Conservation (phyloP, 1,140 invertebrate species). For the Drosophila chauvacae region DNA sequence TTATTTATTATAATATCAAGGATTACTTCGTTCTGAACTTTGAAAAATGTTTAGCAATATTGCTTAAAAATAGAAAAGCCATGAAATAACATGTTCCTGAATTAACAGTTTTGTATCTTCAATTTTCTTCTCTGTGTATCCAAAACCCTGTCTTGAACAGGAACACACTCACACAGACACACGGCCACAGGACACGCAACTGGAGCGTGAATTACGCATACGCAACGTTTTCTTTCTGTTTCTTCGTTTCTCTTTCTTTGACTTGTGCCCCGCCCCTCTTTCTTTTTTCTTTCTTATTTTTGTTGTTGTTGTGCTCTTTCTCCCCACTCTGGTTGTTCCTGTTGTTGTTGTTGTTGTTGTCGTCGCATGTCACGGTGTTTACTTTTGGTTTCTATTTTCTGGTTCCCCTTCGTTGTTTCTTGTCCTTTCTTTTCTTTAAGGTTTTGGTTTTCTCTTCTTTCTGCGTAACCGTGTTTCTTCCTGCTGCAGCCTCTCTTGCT, state of each 20-base stretch:
- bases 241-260: constrained; percentile 50
- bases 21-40: not conserved
- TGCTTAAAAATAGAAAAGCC: too few relatives aligned
- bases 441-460: constrained; percentile 41
- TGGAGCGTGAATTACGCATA: constrained; percentile 82
- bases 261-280: constrained; percentile 17
- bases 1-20: too few relatives aligned
- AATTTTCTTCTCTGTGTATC: not conserved
- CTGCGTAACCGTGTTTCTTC: constrained; percentile 60
- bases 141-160: constrained; percentile 19
- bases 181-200: constrained; percentile 63
- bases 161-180: constrained; percentile 25
- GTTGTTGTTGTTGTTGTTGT: constrained; percentile 56
- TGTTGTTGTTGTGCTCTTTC: constrained; percentile 24
- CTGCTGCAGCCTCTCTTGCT: constrained; percentile 37
- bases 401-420: constrained; percentile 30
- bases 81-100: not conserved
- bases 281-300: constrained; percentile 11
- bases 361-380: constrained; percentile 75
- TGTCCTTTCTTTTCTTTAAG: constrained; percentile 4
- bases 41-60: not conserved
- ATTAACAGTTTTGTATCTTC: not conserved
- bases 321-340: constrained; percentile 31
- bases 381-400: constrained; percentile 67
- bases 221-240: constrained; percentile 73